Conservation (phyloP, 2,797 vertebrate species). For the Otus scops region DNA sequence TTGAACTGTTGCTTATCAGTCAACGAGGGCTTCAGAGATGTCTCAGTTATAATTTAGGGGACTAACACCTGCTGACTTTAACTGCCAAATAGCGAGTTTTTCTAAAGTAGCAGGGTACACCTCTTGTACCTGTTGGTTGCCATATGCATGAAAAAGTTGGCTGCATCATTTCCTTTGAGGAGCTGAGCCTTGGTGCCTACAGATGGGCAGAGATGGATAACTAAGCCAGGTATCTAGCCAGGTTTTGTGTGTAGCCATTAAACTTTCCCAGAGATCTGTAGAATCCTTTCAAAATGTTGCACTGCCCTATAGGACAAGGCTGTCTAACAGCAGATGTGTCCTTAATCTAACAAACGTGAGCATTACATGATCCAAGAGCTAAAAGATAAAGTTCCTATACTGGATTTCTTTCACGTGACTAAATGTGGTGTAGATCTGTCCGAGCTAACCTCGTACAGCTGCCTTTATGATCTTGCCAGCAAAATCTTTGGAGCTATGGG, state of each 20-base stretch:
- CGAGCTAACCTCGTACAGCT: not conserved
- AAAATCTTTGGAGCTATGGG: not conserved
- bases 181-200: not conserved
- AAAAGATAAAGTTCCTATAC: not conserved
- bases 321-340: not conserved
- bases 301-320: not conserved
- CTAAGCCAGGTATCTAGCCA: not conserved
- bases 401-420: not conserved
- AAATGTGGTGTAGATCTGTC: not conserved
- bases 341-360: not conserved
- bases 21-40: not conserved
- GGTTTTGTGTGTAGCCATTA: not conserved
- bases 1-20: not conserved
- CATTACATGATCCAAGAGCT: not conserved
- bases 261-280: not conserved
- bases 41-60: not conserved
- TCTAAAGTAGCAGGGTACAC: accelerated
- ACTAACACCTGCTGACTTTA: not conserved
- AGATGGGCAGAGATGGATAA: not conserved
- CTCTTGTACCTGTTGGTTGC: not conserved
- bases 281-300: not conserved
- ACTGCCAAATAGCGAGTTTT: not conserved
- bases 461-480: not conserved
- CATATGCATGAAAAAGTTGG: not conserved
- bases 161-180: not conserved